Percentiles rank a stretch among this genome's conserved stretches.
These are phyloP conservation scores for Ctenochaetus hawaiiensis DNA, from an alignment of 2,797 vertebrate genomes.

Conservation along the genomic window DNA sequence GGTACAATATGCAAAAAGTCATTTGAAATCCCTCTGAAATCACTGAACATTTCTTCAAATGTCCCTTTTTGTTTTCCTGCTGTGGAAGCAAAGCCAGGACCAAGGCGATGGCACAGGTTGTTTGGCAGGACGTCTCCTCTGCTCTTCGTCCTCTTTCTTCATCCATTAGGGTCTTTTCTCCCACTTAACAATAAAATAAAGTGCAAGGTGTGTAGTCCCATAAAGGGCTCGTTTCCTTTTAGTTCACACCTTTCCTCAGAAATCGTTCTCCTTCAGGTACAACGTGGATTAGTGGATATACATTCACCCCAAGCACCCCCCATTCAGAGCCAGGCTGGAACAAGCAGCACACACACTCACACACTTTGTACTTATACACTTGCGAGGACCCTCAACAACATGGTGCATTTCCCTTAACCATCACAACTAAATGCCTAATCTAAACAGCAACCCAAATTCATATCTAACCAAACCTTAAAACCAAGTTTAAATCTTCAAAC, in stretches of 20 bases:
- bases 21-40: slow-evolving; percentile 37
- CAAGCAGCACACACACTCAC: slow-evolving; percentile 27
- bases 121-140: slow-evolving; percentile 76
- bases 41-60: not conserved
- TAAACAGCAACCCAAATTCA: no score
- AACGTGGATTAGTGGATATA: slow-evolving; percentile 27
- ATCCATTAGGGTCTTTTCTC: slow-evolving; percentile 24
- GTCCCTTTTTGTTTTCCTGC: slow-evolving; percentile 45
- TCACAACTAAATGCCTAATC: no score
- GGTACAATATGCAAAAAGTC: slow-evolving; percentile 55
- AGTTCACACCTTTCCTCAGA: slow-evolving; percentile 57
- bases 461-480: no score
- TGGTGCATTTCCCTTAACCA: no score
- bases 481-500: no score
- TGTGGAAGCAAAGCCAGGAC: slow-evolving; percentile 64
- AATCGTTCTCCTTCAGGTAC: slow-evolving; percentile 23
- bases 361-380: not conserved
- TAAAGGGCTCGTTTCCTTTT: slow-evolving; percentile 55
- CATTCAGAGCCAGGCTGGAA: slow-evolving; percentile 41
- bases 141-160: slow-evolving; percentile 15
- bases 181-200: slow-evolving; percentile 55
- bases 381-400: no score
- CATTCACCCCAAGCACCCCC: slow-evolving; percentile 49
- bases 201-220: slow-evolving; percentile 74
- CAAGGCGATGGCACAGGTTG: slow-evolving; percentile 80